phyloP scores from a whole-genome alignment of 2,113 vertebrate species.

The Perca flavescens region DNA sequence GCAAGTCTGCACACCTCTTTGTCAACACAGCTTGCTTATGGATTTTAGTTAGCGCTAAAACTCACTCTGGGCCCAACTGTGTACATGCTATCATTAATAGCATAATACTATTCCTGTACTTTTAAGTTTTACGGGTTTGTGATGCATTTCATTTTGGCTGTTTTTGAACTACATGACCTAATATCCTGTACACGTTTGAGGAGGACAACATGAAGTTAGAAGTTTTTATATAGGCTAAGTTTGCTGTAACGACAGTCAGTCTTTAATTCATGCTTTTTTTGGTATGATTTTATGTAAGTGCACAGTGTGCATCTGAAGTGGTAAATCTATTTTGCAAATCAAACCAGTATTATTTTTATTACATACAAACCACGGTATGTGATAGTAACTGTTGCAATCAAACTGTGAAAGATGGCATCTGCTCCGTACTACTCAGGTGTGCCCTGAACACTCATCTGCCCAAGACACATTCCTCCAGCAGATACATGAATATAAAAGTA shows the following conservation, averaged over 20 bases:
- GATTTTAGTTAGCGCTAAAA: slow-evolving; percentile 7
- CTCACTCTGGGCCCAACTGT: background rate
- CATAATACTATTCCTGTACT: background rate
- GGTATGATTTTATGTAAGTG: slow-evolving; percentile 1
- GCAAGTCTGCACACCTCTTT: slow-evolving; percentile 4
- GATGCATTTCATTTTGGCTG: background rate
- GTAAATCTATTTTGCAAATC: slow-evolving; percentile 48
- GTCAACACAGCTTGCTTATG: slow-evolving; percentile 14
- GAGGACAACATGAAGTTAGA: background rate
- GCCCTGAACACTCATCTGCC: background rate
- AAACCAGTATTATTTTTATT: slow-evolving; percentile 36
- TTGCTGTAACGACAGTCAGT: background rate
- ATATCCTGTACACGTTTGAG: background rate
- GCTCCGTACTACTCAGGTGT: background rate
- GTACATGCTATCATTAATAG: background rate
- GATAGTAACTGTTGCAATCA: background rate
- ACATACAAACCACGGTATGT: background rate
- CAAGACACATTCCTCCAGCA: background rate
- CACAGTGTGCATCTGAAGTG: background rate
- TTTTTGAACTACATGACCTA: background rate
- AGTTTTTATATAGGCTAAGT: background rate
- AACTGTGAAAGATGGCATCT: background rate
- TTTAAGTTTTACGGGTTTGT: slow-evolving; percentile 3
- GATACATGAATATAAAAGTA: background rate
- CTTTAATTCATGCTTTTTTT: background rate